Evolutionary conservation across 1,140 invertebrate genomes (phyloP), one percentile per base, ranked within the genome.

Genomic region (Aphaenogaster rudis): DNA sequence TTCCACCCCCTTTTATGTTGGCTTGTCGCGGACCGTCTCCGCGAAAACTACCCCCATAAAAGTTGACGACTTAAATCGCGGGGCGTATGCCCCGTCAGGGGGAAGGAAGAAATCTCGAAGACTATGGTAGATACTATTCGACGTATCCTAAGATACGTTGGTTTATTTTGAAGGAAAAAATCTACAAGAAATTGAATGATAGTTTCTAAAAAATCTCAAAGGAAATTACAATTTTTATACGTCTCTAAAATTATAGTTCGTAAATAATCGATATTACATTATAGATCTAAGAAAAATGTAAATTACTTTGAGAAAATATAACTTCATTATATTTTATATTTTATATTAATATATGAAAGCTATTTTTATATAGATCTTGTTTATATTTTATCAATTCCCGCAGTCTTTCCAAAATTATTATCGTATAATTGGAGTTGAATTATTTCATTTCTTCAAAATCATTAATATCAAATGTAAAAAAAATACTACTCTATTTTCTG

Each of bases 41-140:
- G 91, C 88, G 92, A 94, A 94, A 94, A 94, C 93, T 94, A 94
- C 93, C 93, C 90, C 92, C 92, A 94, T 94, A 94, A 94, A 94
- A 94, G 93, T 94, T 93, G 93, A 94, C 93, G 93, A 94, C 93
- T 94, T 94, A 94, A 94, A 94, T 94, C 92, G 92, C 89, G 87
- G 91, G 93, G 93, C 93, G 93, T 94, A 94, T 94, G 94, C 93
- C 93, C 85, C 87, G 79, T 66, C 77, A 57, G 78, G 17, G 52
- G 42, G 57, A 54, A 80, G 64, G 39, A 61, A 87, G 76, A 82
- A 90, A 77, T 63, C 48, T 74, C 57, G 88, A 91, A 93, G 63
- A 86, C 86, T 89, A 91, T 87, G 74, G 89, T 79, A 88, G 21
- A 82, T 86, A 88, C 61, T 88, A 74, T 90, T 87, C 80, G 87